These are phyloP conservation scores for Coelopa pilipes DNA, from an alignment of 2,888 invertebrate species.

Conservation along the genomic window DNA sequence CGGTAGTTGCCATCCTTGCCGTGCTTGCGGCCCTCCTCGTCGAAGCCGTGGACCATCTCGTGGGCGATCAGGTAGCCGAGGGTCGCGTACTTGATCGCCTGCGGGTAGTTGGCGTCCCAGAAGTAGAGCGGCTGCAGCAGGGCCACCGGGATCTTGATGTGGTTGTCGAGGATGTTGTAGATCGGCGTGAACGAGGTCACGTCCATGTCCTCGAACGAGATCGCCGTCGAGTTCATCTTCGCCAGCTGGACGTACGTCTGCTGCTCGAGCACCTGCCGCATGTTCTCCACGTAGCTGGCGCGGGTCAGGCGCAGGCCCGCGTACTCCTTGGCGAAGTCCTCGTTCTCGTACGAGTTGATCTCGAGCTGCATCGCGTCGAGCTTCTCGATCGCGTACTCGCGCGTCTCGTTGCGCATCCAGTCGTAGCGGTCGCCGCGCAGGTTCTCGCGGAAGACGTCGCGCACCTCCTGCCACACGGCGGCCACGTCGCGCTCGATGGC, in stretches of 20 bases:
- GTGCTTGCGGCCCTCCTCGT: constrained; percentile 56
- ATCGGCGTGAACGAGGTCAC: constrained; percentile 52
- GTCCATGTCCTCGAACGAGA: constrained; percentile 43
- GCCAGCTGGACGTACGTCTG: constrained; percentile 32
- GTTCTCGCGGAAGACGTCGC: constrained; percentile 49
- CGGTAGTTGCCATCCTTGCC: constrained; percentile 52
- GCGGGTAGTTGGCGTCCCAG: constrained; percentile 58
- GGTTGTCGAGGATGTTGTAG: constrained; percentile 54
- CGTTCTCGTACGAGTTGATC: constrained; percentile 56
- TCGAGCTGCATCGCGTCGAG: constrained; percentile 53
- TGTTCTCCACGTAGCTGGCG: constrained; percentile 52
- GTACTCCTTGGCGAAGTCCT: constrained; percentile 50
- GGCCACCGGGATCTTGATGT: constrained; percentile 57
- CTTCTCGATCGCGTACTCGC: constrained; percentile 53
- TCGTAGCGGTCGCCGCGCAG: constrained; percentile 53
- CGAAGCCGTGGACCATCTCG: constrained; percentile 62
- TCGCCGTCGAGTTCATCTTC: constrained; percentile 42
- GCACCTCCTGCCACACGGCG: constrained; percentile 56
- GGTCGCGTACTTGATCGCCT: constrained; percentile 57
- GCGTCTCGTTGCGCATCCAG: constrained; percentile 56
- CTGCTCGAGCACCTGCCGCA: constrained; percentile 50
- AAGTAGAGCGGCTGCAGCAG: constrained; percentile 58
- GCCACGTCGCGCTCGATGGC: constrained; percentile 52
- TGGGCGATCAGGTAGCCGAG: constrained; percentile 60
- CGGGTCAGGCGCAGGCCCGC: constrained; percentile 47